These are phyloP conservation scores for Nomia melanderi DNA, from an alignment of 1,140 invertebrate genomes.

Conservation along the genomic window DNA sequence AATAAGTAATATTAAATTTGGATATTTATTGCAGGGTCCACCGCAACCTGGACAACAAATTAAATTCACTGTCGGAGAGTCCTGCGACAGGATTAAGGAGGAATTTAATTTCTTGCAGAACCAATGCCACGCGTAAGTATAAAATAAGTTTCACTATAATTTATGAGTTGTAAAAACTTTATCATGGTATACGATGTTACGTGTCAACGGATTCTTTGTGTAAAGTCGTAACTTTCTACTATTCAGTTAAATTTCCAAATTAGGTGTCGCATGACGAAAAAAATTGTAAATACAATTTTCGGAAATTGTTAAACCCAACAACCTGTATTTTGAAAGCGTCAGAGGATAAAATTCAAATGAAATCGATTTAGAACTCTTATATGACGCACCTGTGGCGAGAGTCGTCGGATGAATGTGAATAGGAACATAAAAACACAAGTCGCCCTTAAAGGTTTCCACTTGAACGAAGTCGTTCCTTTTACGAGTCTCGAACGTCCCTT, in stretches of 20 bases:
- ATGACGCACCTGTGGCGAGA: too few species aligned
- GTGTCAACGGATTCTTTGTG: too few species aligned
- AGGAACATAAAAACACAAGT: neutral
- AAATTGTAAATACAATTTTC: too few species aligned
- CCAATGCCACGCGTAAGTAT: constrained; percentile 91
- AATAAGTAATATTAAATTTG: constrained; percentile 15
- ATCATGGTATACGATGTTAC: too few species aligned
- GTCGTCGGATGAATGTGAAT: neutral
- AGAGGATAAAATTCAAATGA: too few species aligned
- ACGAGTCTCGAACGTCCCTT: neutral
- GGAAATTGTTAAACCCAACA: too few species aligned
- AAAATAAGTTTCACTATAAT: neutral
- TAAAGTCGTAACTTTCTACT: too few species aligned
- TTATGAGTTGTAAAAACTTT: too few species aligned
- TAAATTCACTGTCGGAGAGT: constrained; percentile 95
- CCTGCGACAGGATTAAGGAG: constrained; percentile 95
- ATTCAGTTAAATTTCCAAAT: too few species aligned
- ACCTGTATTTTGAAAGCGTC: too few species aligned
- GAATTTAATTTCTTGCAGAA: constrained; percentile 93
- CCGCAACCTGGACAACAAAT: constrained; percentile 92
- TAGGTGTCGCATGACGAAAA: too few species aligned
- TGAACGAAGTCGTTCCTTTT: neutral
- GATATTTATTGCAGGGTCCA: constrained; percentile 86
- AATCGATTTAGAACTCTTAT: too few species aligned
- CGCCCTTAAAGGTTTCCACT: neutral